Evolutionary conservation across 1,140 invertebrate genomes (phyloP), one percentile per base, ranked within the genome.

Genomic region (Calosoma granatense): DNA sequence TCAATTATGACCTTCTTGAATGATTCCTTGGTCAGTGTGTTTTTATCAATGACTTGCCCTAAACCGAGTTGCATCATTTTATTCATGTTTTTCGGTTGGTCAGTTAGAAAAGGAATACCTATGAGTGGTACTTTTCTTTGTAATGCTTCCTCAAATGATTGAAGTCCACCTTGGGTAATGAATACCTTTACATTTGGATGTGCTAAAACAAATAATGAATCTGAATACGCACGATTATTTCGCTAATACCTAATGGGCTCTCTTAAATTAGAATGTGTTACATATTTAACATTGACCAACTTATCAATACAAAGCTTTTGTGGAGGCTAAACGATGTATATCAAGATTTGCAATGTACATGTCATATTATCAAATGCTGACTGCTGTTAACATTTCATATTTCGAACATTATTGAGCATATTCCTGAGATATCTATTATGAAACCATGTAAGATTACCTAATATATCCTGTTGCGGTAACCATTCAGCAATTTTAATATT

Each of bases 381-480:
- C n/a, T 36, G 26, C 6, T 36, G 26, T 36, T n/a, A n/a, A n/a
- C n/a, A 36, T 36, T n/a, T n/a, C n/a, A n/a, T 36, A 36, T 9
- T 9, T 47, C 15, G 17, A 39, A 65, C 66, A 74, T 68, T n/a
- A n/a, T n/a, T n/a, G n/a, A n/a, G n/a, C n/a, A n/a, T n/a, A n/a
- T n/a, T n/a, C n/a, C n/a, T n/a, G n/a, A n/a, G n/a, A n/a, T n/a
- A n/a, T n/a, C n/a, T n/a, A n/a, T n/a, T n/a, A n/a, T n/a, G n/a
- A n/a, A n/a, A n/a, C n/a, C n/a, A n/a, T n/a, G n/a, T n/a, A n/a
- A n/a, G n/a, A n/a, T n/a, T n/a, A 85, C 83, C 78, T 60, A 87
- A 67, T 60, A 87, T 73, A 63, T 85, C 84, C 56, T 80, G 81
- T 63, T 89, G 86, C 0, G 85, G 85, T 1, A 86, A 65, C 86